Conservation (phyloP, 37 sponge, comb jelly and placozoan genomes). For the Ephydatia muelleri region DNA sequence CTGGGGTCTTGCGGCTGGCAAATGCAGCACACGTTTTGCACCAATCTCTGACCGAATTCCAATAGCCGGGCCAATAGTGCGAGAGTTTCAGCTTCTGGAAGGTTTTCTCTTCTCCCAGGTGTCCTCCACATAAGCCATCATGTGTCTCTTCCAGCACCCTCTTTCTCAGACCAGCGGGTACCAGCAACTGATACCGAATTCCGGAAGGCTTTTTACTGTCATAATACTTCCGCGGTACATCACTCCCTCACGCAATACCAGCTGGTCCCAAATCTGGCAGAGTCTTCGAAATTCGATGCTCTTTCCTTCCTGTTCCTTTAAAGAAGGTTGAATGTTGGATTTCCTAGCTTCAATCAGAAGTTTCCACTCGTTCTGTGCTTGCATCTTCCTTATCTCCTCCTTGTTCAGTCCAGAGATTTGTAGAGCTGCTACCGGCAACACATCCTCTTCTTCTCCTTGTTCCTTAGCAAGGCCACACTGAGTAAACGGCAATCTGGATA, state of each 20-base stretch:
- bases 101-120: slow-evolving; percentile 17
- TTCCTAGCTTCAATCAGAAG: background rate
- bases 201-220: background rate
- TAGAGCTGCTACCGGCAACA: no score
- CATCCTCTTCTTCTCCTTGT: no score
- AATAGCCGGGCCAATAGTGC: background rate
- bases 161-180: background rate
- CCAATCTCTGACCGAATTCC: background rate
- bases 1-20: no score
- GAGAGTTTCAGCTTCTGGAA: slow-evolving; percentile 5
- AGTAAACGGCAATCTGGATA: slow-evolving; percentile 19
- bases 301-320: background rate
- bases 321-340: background rate
- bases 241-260: slow-evolving; percentile 13
- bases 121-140: slow-evolving; percentile 20
- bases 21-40: no score
- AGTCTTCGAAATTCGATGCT: background rate
- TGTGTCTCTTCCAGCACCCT: slow-evolving; percentile 13
- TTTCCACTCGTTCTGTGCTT: no score
- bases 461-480: slow-evolving; percentile 15
- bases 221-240: slow-evolving; percentile 10
- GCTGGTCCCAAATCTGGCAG: slow-evolving; percentile 24
- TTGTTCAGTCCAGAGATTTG: no score
- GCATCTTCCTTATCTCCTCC: no score
- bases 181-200: slow-evolving; percentile 9